Base-by-base conservation (phyloP, 1,140 invertebrate species). In the Drosophila lacertosa region DNA sequence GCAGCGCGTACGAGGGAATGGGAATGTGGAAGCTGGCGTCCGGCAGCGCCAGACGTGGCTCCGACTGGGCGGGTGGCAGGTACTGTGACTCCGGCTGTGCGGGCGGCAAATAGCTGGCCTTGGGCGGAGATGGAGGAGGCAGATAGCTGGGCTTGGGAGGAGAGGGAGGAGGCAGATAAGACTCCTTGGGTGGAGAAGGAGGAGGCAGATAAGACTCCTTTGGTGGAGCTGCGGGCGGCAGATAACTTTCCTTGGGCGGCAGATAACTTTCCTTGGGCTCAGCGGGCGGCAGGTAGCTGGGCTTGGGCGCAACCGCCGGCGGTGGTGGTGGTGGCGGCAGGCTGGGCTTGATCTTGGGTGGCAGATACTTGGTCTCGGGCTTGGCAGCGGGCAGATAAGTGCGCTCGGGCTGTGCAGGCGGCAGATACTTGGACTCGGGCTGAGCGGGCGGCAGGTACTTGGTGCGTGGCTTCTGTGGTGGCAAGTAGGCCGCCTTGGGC, bases 1-100 rank as follows among this genome's bases (percentile, higher is more conserved):
- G 81, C 2, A 88, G 64, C 0, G 82, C 82, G 24, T 88, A 88
- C 2, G 82, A 75, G 1, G 82, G 82, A 18, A 88, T 72, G 15
- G 82, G 82, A 11, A 88, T 88, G 18, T 82, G 78, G 20, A 88
- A 88, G 9, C 50, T 57, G 5, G 63, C 22, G 11, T 71, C 47
- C 1, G 55, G 44, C 6, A 57, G 47, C 0, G 67, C 37, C 5
- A 35, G 2, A 10, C 22, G 60, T 3, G 71, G 24, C 68, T 44
- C 35, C 10, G 74, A 51, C 20, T 65, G 58, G 3, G 50, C 33
- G 11, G 68, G 64, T 39, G 74, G 65, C 44, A 72, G 29, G 2
- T 74, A 73, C 53, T 74, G 33, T 10, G 48, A 16, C n/a, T 64
- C 62, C 0, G 74, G 70, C 15, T 44, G 64, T 24, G 60, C 16